These are phyloP conservation scores for Alouatta caraya DNA, from an alignment of 2,797 vertebrate species.

Conservation along the genomic window DNA sequence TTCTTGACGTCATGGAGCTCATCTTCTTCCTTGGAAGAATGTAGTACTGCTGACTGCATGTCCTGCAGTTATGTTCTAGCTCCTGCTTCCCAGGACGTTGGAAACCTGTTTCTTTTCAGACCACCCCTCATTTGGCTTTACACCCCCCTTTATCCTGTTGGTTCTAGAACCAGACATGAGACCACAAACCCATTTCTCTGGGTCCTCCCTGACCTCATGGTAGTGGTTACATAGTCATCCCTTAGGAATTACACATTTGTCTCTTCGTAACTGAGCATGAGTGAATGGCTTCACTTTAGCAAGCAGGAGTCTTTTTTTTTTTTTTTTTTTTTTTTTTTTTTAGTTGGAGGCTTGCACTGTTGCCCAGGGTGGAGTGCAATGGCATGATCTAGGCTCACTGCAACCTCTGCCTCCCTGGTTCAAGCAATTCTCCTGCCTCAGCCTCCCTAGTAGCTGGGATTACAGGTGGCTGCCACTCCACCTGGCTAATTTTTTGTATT, in stretches of 20 bases:
- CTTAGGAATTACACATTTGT: background rate
- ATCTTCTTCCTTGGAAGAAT: rapidly evolving
- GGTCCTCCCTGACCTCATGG: too few relatives aligned
- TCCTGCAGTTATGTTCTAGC: background rate
- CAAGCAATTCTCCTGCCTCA: too few relatives aligned
- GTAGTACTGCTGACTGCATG: rapidly evolving
- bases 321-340: too few relatives aligned
- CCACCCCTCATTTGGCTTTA: background rate
- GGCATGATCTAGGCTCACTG: too few relatives aligned
- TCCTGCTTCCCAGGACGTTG: background rate
- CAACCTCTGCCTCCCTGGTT: too few relatives aligned
- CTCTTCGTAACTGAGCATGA: background rate
- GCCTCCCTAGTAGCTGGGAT: too few relatives aligned
- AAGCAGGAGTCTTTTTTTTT: background rate
- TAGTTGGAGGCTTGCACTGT: too few relatives aligned
- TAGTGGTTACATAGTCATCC: background rate
- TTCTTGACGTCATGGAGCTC: rapidly evolving
- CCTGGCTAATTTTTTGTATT: too few relatives aligned
- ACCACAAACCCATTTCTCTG: background rate
- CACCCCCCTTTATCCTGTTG: background rate
- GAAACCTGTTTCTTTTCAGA: background rate
- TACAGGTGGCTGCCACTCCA: too few relatives aligned
- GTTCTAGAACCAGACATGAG: background rate
- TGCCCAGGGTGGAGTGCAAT: too few relatives aligned
- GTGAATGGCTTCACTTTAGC: background rate